Conservation (phyloP, 1,140 invertebrate species). For the Magallana ariakensis region DNA sequence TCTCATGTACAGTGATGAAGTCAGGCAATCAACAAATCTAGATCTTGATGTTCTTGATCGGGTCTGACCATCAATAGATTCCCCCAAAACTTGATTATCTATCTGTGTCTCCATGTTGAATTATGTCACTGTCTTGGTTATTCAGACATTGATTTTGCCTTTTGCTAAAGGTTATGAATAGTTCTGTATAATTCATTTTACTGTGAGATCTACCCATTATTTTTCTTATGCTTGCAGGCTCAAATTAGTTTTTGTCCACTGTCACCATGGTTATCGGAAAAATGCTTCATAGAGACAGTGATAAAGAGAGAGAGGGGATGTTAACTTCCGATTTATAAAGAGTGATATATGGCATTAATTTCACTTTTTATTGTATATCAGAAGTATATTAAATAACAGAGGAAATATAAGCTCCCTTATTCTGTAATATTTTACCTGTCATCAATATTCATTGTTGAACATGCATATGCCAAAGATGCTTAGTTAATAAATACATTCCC, state of each 20-base stretch:
- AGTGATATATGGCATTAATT: no score
- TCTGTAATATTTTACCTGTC: no score
- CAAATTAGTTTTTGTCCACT: slow-evolving; percentile 9
- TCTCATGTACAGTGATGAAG: no score
- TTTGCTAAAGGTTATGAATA: neutral
- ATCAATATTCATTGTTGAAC: neutral
- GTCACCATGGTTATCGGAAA: slow-evolving; percentile 13
- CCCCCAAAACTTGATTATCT: neutral
- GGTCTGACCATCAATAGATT: no score
- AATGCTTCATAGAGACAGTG: neutral
- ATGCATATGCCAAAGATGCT: neutral
- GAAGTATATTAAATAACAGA: no score
- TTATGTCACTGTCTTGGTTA: neutral
- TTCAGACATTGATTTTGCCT: slow-evolving; percentile 4
- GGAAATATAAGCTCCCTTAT: no score
- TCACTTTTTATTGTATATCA: no score
- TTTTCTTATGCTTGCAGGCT: neutral
- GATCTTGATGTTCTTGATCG: no score
- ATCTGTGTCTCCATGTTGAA: neutral
- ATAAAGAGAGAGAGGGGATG: no score
- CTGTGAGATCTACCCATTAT: slow-evolving; percentile 14
- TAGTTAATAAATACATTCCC: neutral
- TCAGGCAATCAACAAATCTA: no score
- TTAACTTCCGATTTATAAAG: no score
- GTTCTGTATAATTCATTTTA: neutral